phyloP scores from a whole-genome alignment of 2,113 vertebrate genomes.

The Clarias magur region DNA sequence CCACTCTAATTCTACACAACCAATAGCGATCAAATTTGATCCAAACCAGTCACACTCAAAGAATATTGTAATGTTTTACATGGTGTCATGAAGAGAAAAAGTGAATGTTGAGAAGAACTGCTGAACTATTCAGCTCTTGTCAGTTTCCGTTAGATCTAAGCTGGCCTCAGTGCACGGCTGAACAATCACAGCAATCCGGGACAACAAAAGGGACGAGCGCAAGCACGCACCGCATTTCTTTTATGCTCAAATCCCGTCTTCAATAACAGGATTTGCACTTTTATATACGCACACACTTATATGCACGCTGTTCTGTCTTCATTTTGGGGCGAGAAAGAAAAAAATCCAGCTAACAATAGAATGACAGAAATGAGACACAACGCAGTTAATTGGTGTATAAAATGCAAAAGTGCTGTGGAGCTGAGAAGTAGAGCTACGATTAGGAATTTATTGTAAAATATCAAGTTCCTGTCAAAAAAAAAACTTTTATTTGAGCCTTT shows the following conservation, averaged over 20 bases:
- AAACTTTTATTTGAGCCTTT: not conserved
- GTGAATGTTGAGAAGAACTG: constrained; percentile 54
- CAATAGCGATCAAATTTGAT: not conserved
- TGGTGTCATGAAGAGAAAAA: not conserved
- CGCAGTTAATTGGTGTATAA: not conserved
- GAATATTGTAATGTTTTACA: not conserved
- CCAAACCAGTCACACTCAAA: not conserved
- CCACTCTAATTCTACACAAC: not conserved
- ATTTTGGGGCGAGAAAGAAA: not conserved
- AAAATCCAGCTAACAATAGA: constrained; percentile 27
- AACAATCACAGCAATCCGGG: constrained; percentile 55
- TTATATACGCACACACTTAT: not conserved
- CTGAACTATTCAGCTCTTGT: constrained; percentile 67
- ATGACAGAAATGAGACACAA: not conserved
- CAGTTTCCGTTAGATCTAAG: constrained; percentile 63
- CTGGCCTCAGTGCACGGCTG: constrained; percentile 57
- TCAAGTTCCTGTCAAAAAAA: not conserved
- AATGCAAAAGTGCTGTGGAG: not conserved
- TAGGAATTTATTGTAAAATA: not conserved
- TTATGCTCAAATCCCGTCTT: constrained; percentile 23
- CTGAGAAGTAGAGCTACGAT: not conserved
- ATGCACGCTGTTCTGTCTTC: not conserved
- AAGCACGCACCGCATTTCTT: constrained; percentile 14
- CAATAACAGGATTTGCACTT: constrained; percentile 23
- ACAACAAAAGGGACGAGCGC: constrained; percentile 38